These are phyloP conservation scores for Diadumene lineata DNA, from an alignment of 92 coral and sea anemone species.

Conservation along the genomic window DNA sequence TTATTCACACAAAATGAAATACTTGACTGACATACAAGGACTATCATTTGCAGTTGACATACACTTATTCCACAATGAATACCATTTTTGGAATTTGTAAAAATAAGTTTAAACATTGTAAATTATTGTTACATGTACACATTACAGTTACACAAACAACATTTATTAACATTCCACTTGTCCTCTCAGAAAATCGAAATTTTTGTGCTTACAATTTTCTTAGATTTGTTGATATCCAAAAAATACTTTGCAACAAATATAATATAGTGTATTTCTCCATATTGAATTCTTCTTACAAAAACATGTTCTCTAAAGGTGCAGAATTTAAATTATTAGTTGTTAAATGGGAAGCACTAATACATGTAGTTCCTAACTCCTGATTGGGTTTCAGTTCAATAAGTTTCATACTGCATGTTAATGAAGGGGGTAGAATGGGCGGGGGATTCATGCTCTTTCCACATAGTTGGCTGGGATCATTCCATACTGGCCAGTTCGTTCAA, in stretches of 20 bases:
- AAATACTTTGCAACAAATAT: background rate
- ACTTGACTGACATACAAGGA: too few species aligned
- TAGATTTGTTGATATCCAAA: background rate
- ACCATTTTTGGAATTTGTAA: too few species aligned
- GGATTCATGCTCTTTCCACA: conserved; percentile 51
- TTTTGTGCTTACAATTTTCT: background rate
- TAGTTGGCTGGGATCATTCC: conserved; percentile 99
- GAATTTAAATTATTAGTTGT: background rate
- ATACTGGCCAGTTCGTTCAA: conserved; percentile 77
- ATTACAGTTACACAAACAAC: too few species aligned
- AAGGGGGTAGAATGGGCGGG: too few species aligned
- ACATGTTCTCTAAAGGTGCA: background rate
- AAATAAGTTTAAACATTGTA: too few species aligned
- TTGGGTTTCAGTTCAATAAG: background rate
- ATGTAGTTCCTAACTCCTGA: conserved; percentile 1
- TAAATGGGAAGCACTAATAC: background rate
- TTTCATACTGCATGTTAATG: background rate
- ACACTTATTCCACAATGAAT: too few species aligned
- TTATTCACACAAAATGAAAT: too few species aligned
- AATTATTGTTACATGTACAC: too few species aligned
- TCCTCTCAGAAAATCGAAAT: background rate
- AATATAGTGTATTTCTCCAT: background rate
- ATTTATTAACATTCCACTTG: background rate
- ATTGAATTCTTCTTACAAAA: background rate
- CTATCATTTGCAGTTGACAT: too few species aligned